Conservation (phyloP, 2,888 invertebrate genomes). For the Tipula vernalis region DNA sequence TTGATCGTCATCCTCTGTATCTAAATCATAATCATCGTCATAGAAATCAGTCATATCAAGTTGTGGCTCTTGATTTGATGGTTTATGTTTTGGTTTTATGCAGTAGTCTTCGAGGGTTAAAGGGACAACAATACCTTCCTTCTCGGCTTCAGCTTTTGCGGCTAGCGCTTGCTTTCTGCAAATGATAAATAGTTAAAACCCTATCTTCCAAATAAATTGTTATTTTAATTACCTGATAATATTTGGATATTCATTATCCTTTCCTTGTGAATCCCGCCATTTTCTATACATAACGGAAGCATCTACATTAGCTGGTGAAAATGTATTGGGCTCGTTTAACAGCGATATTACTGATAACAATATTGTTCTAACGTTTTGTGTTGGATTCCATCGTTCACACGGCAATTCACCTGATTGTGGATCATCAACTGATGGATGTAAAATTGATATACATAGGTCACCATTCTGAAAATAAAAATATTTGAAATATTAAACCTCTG, state of each 20-base stretch:
- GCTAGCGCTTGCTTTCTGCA: slow-evolving; percentile 90
- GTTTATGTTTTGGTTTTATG: slow-evolving; percentile 83
- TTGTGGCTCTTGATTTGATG: slow-evolving; percentile 63
- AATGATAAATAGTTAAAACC: not conserved
- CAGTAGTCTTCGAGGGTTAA: slow-evolving; percentile 97
- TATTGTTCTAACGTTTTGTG: slow-evolving; percentile 97
- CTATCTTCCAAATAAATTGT: not conserved
- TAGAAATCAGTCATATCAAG: slow-evolving; percentile 93
- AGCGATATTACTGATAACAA: slow-evolving; percentile 95
- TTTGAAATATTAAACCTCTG: not conserved
- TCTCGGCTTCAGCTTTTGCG: slow-evolving; percentile 88
- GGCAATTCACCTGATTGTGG: slow-evolving; percentile 98
- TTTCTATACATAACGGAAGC: slow-evolving; percentile 98
- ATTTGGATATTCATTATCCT: slow-evolving; percentile 97
- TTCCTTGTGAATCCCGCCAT: slow-evolving; percentile 96
- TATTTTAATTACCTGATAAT: slow-evolving; percentile 67
- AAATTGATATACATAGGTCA: slow-evolving; percentile 97
- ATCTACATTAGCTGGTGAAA: slow-evolving; percentile 98
- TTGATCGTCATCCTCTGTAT: slow-evolving; percentile 54
- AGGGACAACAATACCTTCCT: slow-evolving; percentile 93
- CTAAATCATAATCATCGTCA: slow-evolving; percentile 86
- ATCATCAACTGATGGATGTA: slow-evolving; percentile 98
- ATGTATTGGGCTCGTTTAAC: slow-evolving; percentile 98
- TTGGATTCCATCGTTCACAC: slow-evolving; percentile 99
- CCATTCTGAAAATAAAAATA: slow-evolving; percentile 64